Base-by-base conservation (phyloP, 2,797 vertebrate genomes). In the Onychomys arenicola region DNA sequence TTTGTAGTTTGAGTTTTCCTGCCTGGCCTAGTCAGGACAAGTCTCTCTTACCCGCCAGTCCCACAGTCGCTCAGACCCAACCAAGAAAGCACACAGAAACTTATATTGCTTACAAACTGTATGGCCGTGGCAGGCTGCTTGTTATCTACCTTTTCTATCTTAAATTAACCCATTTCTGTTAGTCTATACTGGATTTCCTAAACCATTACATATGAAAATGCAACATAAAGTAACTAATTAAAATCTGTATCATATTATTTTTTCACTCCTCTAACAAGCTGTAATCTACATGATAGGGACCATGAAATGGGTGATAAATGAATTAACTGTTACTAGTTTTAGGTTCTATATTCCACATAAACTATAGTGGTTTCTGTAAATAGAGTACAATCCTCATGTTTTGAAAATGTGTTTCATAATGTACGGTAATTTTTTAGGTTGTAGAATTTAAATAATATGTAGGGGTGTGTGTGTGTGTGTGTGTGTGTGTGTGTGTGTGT, bases 381-480 rank as follows among this genome's bases (percentile, higher is more conserved):
- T 25, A 90, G 55, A 93, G 13, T 2, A 6, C 40, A 65, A 71
- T 78, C 88, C 37, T 76, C 17, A 37, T 81, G 9, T 63, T 89
- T 61, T 65, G 82, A 96, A 88, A 87, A 40, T 91, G 7, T 75
- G 90, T 75, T 91, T 93, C 25, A 40, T 95, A 83, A 71, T 87
- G 59, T 11, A n/a, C 29, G 87, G 16, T 92, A 43, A 76, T 27
- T 21, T 21, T 90, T 61, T 93, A 89, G 46, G n/a, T 34, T 73
- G 3, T 77, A 80, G 76, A 75, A 29, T 46, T 89, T 90, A 90
- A 89, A 52, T 87, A 17, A 23, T 71, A 37, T 71, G 17, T 69
- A 9, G n/a, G 25, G 3, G 61, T 11, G 11, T 27, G 27, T 63
- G 61, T 61, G 23, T 63, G 59, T 61, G 21, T 61, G 59, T 61